Conservation (phyloP, 2,888 invertebrate species). For the Nymphalis polychloros region DNA sequence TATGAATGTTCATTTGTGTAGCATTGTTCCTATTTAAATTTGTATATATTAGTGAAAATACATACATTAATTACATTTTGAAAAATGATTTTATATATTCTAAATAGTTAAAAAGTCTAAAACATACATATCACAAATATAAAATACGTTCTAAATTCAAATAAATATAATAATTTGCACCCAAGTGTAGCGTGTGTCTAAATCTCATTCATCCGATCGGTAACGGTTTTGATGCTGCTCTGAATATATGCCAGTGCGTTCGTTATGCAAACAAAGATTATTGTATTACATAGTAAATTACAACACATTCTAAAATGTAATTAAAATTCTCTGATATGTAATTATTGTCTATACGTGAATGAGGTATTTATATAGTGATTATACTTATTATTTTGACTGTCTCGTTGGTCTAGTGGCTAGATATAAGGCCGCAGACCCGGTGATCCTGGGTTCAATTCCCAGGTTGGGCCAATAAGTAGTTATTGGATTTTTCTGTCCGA, state of each 20-base stretch:
- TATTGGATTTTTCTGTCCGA: too few species aligned
- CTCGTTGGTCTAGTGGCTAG: too few species aligned
- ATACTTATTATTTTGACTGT: too few species aligned
- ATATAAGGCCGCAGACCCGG: too few species aligned
- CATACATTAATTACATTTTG: too few species aligned
- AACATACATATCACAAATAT: background rate
- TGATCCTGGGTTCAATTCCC: too few species aligned
- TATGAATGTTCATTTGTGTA: too few species aligned
- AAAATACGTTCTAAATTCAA: background rate
- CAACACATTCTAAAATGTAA: conserved; percentile 13
- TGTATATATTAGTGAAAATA: too few species aligned
- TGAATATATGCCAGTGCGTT: conserved; percentile 27
- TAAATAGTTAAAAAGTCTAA: too few species aligned
- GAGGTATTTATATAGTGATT: background rate
- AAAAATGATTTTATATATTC: too few species aligned
- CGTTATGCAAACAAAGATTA: conserved; percentile 29
- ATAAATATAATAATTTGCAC: background rate
- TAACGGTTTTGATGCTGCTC: conserved; percentile 14
- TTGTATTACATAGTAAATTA: conserved; percentile 15
- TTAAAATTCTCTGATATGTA: background rate
- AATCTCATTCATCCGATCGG: conserved; percentile 6
- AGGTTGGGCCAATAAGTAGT: too few species aligned
- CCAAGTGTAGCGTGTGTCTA: background rate
- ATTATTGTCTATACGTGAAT: background rate
- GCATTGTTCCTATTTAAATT: too few species aligned